Evolutionary conservation across 2,888 invertebrate genomes (phyloP).

Genomic region (Cataglyphis cursor): DNA sequence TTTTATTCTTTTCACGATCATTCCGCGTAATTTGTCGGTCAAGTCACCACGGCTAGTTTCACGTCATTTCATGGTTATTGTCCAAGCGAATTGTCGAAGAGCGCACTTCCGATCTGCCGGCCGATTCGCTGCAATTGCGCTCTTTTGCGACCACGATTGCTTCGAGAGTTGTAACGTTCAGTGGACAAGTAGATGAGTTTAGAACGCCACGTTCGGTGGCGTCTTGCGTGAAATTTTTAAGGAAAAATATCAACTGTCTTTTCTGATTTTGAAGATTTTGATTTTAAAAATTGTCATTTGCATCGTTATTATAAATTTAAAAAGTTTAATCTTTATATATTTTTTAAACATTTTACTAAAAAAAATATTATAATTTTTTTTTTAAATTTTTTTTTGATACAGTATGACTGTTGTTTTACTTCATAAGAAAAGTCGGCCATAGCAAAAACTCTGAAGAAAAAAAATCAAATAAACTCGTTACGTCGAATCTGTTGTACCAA

Average conservation of each 20-base stretch:
- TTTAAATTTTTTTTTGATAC: not conserved
- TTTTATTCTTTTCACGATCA: slow-evolving; percentile 80
- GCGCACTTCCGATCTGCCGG: slow-evolving; percentile 69
- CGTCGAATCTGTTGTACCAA: slow-evolving; percentile 52
- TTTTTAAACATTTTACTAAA: not conserved
- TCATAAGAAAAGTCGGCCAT: not conserved
- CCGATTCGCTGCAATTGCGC: slow-evolving; percentile 63
- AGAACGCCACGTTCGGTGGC: not conserved
- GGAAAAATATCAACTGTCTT: not conserved
- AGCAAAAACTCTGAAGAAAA: not conserved
- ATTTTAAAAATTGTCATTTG: not conserved
- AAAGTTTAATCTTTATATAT: not conserved
- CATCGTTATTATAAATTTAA: not conserved
- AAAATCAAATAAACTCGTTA: slow-evolving; percentile 50
- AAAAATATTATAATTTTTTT: not conserved
- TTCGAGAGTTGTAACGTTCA: slow-evolving; percentile 37
- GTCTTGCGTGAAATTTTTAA: not conserved
- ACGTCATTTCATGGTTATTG: slow-evolving; percentile 86
- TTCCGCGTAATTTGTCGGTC: slow-evolving; percentile 86
- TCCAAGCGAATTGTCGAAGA: slow-evolving; percentile 82
- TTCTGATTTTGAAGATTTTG: not conserved
- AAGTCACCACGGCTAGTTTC: slow-evolving; percentile 85
- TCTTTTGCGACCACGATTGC: slow-evolving; percentile 20
- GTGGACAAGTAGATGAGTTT: slow-evolving; percentile 31
- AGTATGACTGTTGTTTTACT: not conserved